Base-by-base conservation (phyloP, 2,888 invertebrate species). In the Flabesymbios commensalis region DNA sequence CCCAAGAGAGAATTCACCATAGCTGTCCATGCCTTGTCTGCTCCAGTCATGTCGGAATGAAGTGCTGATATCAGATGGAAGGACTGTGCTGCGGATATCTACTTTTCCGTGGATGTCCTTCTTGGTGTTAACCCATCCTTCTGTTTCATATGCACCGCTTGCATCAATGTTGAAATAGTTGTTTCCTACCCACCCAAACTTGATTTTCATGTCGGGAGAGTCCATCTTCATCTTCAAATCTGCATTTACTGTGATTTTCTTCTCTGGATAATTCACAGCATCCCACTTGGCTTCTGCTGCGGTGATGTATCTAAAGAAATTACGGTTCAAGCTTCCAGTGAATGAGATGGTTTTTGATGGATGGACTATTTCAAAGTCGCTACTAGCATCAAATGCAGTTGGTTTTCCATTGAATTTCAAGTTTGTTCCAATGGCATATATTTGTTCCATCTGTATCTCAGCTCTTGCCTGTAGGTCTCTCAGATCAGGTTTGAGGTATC, bases 401-500 rank as follows among this genome's bases (percentile, higher is more conserved):
- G 52, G n/a, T 3, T 48, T 53, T 39, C 36, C 54, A 17, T 45
- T 41, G 29, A 58, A 49, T 33, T 48, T 32, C 59, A 47, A 54
- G 45, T 47, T 64, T 22, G 51, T 47, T 14, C 55, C 64, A 5
- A 47, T 51, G 24, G 49, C 22, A 41, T 59, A 67, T 17, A 32
- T 32, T 14, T 17, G 14, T 24, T 33, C 62, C 32, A 57, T 42
- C 14, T 2, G 28, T 29, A 60, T 17, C 33, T 63, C 60, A 24
- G 58, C 65, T 17, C 42, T 31, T 3, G 57, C 59, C n/a, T 52
- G 31, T 28, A 69, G 29, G 51, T 67, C 58, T n/a, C 42, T 51
- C 3, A 63, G 41, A 49, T 54, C 67, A 10, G 67, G 68, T n/a
- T 67, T 69, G 19, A 70, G 47, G 45, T 59, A 47, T 4, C 61